These are phyloP conservation scores for Microdon myrmicae DNA, from an alignment of 2,888 invertebrate species.

Conservation along the genomic window DNA sequence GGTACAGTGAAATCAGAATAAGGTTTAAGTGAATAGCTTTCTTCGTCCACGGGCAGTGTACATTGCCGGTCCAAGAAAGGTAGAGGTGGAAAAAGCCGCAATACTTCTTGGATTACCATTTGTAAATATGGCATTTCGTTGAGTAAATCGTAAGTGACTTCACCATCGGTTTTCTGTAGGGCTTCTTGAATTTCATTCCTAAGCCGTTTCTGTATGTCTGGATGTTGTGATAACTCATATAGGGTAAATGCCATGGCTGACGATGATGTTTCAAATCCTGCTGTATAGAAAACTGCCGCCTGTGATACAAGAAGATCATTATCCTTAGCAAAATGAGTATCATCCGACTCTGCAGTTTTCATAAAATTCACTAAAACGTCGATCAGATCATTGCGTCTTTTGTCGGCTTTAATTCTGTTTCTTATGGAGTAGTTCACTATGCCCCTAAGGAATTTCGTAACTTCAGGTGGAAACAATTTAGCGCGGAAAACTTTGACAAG, in stretches of 20 bases:
- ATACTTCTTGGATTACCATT: conserved; percentile 65
- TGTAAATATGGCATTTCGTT: conserved; percentile 66
- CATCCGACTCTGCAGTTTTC: conserved; percentile 50
- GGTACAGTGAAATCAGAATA: conserved; percentile 59
- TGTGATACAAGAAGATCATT: conserved; percentile 63
- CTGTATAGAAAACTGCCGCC: conserved; percentile 63
- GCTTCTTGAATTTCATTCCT: conserved; percentile 66
- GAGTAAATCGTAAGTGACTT: conserved; percentile 65
- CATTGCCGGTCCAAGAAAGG: conserved; percentile 65
- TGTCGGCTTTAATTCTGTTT: conserved; percentile 64
- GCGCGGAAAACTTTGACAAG: conserved; percentile 56
- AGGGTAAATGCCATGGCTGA: conserved; percentile 67
- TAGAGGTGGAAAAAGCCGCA: conserved; percentile 64
- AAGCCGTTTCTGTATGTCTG: conserved; percentile 64
- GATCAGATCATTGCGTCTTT: conserved; percentile 67
- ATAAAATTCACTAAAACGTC: conserved; percentile 68
- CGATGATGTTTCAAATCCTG: conserved; percentile 65
- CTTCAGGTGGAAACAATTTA: conserved; percentile 59
- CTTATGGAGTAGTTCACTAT: conserved; percentile 65
- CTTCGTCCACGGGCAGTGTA: conserved; percentile 54
- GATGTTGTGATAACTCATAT: conserved; percentile 64
- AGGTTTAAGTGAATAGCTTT: conserved; percentile 60
- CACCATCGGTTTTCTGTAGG: conserved; percentile 60
- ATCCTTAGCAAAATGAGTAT: conserved; percentile 54
- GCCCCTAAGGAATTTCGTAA: conserved; percentile 62